Base-by-base conservation (phyloP, 2,113 vertebrate genomes). In the Nematolebias whitei region DNA sequence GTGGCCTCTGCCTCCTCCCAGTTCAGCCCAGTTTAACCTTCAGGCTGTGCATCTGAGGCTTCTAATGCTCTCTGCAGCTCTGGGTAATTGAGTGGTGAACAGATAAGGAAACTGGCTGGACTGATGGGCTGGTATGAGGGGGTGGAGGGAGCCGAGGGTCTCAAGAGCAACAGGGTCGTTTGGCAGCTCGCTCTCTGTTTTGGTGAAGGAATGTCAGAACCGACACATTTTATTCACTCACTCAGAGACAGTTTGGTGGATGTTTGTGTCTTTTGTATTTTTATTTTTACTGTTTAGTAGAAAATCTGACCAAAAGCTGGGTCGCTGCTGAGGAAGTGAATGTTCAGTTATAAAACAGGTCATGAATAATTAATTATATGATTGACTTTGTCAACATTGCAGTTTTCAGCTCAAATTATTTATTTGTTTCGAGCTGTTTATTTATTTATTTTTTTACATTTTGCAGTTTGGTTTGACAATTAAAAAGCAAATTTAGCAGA, bases 21-120 rank as follows among this genome's bases (percentile, higher is more conserved):
- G 50, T 83, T 63, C 74, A 65, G 76, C 60, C 71, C 75, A 59
- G 48, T 76, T 65, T 78, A 80, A 86, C 80, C 62, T 66, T 83
- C 78, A 82, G 85, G 75, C 83, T 71, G 59, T 83, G 68, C 55
- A 71, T 85, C 81, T 76, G 80, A 86, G 68, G 83, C 84, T 81
- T 84, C 74, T 76, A 79, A 82, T 88, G 80, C 78, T 73, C 77
- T 84, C 69, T 78, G 61, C 63, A 76, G 80, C 45, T 22, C 80
- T 43, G 80, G 67, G 75, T 90, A 88, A 91, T 88, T 91, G 88
- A 91, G 85, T 88, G 84, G 78, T 55, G 72, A 73, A 44, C 80
- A 85, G 91, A 92, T 92, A 92, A 92, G 87, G 81, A 87, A 85
- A 78, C 73, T 83, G 62, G 78, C 82, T 59, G 78, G 55, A 54